These are phyloP conservation scores for Drosophila repleta DNA, from an alignment of 1,140 invertebrate species.

Conservation along the genomic window DNA sequence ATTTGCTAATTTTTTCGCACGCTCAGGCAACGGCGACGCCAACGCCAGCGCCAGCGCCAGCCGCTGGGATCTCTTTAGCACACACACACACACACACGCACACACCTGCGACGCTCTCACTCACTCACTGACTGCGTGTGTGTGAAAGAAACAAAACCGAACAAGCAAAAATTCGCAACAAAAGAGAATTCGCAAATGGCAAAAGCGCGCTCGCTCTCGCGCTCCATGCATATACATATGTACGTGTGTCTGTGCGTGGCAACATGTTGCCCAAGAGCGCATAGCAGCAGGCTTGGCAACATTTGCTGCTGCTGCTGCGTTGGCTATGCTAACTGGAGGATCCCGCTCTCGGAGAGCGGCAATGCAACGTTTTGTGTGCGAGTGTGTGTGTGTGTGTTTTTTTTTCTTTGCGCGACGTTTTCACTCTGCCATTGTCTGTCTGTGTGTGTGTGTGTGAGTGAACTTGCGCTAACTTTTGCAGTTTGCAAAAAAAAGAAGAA, in stretches of 20 bases:
- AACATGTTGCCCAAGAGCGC: constrained; percentile 40
- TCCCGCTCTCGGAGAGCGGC: constrained; percentile 35
- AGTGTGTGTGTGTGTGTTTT: constrained; percentile 38
- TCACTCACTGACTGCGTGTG: constrained; percentile 5
- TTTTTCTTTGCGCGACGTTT: constrained; percentile 33
- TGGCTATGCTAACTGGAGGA: constrained; percentile 34
- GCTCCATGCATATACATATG: not conserved
- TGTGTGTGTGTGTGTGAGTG: constrained; percentile 13
- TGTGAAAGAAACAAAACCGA: constrained; percentile 1
- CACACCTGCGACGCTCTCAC: constrained; percentile 3
- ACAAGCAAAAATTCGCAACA: constrained; percentile 45
- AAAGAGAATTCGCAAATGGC: constrained; percentile 58
- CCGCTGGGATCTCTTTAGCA: constrained; percentile 52
- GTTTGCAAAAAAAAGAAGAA: constrained; percentile 35
- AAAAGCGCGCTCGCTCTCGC: constrained; percentile 30
- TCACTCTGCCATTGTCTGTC: constrained; percentile 25
- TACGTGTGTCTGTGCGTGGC: constrained; percentile 10
- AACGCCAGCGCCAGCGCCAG: constrained; percentile 10
- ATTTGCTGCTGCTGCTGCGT: constrained; percentile 19
- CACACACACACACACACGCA: constrained; percentile 11
- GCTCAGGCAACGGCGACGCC: constrained; percentile 27
- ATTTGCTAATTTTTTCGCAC: constrained; percentile 57
- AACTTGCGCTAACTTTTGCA: constrained; percentile 40
- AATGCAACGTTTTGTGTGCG: constrained; percentile 51
- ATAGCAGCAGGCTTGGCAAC: constrained; percentile 30